These are phyloP conservation scores for Ophion costatus DNA, from an alignment of 2,888 invertebrate genomes.

Conservation along the genomic window DNA sequence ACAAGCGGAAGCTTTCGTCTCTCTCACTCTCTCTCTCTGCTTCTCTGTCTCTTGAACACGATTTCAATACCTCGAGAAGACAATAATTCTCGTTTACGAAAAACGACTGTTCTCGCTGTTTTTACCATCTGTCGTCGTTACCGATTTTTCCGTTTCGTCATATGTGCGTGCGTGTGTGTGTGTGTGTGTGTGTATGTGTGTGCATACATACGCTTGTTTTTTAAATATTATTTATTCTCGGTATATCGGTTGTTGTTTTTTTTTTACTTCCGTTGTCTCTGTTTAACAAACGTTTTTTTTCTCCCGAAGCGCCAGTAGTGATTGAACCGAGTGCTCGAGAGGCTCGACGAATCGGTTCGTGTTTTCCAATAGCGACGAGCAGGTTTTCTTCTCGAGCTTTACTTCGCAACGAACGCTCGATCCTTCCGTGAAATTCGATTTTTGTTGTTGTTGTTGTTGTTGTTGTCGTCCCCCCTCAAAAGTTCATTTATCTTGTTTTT, in stretches of 20 bases:
- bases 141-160: constrained; percentile 44
- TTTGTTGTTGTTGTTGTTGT: constrained; percentile 27
- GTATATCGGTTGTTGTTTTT: constrained; percentile 23
- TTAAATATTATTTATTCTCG: constrained; percentile 40
- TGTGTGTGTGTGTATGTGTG: too few relatives aligned
- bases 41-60: constrained; percentile 2
- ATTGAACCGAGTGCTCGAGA: constrained; percentile 3
- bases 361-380: neutral
- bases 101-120: constrained; percentile 19
- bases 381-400: neutral
- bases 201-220: constrained; percentile 3
- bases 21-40: constrained; percentile 7
- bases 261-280: constrained; percentile 16
- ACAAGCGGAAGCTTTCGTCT: neutral
- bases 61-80: neutral
- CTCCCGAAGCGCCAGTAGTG: constrained; percentile 6
- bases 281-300: constrained; percentile 31
- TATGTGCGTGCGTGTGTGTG: too few relatives aligned
- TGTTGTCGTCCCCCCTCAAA: constrained; percentile 33
- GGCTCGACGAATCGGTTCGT: constrained; percentile 19
- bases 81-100: constrained; percentile 9
- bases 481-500: constrained; percentile 26
- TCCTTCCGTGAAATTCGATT: constrained; percentile 14
- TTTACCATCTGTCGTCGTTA: constrained; percentile 29
- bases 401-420: constrained; percentile 11